Evolutionary conservation across 2,113 vertebrate genomes (phyloP).

Genomic region (Scomber japonicus): DNA sequence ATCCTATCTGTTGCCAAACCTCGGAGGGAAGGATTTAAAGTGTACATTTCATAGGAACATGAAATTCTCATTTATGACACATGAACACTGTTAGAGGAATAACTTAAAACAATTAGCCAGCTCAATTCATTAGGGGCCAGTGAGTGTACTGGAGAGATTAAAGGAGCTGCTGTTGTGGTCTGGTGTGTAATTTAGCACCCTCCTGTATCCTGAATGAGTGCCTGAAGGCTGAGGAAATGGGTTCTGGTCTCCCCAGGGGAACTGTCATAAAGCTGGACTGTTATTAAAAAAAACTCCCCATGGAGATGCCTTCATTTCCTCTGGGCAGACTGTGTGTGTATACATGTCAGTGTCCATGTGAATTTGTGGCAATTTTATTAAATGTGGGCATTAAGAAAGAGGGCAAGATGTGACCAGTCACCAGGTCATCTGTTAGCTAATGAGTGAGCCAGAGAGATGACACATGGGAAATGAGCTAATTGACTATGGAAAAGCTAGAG

Average conservation of each 20-base stretch:
- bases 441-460: slow-evolving; percentile 42
- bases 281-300: slow-evolving; percentile 20
- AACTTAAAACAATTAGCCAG: not conserved
- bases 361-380: slow-evolving; percentile 40
- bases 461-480: slow-evolving; percentile 73
- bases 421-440: slow-evolving; percentile 45
- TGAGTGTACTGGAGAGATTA: slow-evolving; percentile 11
- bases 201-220: slow-evolving; percentile 37
- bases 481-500: slow-evolving; percentile 47
- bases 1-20: not conserved
- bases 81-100: not conserved
- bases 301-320: slow-evolving; percentile 58
- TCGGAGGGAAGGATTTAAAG: not conserved
- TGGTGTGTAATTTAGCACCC: slow-evolving; percentile 33
- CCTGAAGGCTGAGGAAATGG: slow-evolving; percentile 47
- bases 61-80: not conserved
- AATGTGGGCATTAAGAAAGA: slow-evolving; percentile 15
- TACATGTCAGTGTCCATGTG: slow-evolving; percentile 18
- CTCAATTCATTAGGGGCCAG: not conserved
- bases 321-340: slow-evolving; percentile 13
- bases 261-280: slow-evolving; percentile 52
- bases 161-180: not conserved
- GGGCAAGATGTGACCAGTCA: slow-evolving; percentile 31
- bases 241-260: slow-evolving; percentile 26
- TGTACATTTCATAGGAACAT: not conserved